Base-by-base conservation (phyloP, 2,797 vertebrate genomes). In the Apogon hyalosoma region DNA sequence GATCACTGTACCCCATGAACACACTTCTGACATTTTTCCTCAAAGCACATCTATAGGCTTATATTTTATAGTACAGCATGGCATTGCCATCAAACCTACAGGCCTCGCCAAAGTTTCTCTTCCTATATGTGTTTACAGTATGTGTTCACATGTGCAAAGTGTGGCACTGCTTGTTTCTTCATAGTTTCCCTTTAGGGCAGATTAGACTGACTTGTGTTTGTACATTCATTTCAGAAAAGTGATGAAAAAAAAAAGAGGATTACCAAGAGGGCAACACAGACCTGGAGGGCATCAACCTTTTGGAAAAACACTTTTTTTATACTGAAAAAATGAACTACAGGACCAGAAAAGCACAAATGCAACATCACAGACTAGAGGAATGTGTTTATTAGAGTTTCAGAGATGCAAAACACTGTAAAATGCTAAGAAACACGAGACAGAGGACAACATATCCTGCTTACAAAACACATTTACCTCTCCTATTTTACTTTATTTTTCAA, bases 311-410 rank as follows among this genome's bases (percentile, higher is more conserved):
- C 3, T 12, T 53, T 50, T 61, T 56, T 39, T 39, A 8, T 43
- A 33, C 4, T 7, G 11, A 60, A 12, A 58, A 51, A 41, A 58
- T 45, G 3, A 63, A 58, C 18, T 12, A 1, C 16, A 31, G 45
- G 52, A 55, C 33, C 9, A 16, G 2, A 56, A n/a, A 79, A 12
- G 45, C 48, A 70, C 13, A 63, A 11, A 49, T 11, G 53, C 15
- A 42, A 40, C 16, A 16, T 4, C 24, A 51, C 16, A 69, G 15
- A 62, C 24, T 53, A 61, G 62, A 50, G 59, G 67, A 77, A 77
- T 47, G 52, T 67, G 39, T 89, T 87, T 83, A 87, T 87, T 87
- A 73, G 72, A 77, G 78, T 75, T 82, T 77, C 49, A 71, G 68
- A 72, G 40, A 80, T 61, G 63, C 40, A 69, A 74, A 77, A 71